Evolutionary conservation across 2,113 vertebrate genomes (phyloP).

Genomic region (Salvelinus alpinus): DNA sequence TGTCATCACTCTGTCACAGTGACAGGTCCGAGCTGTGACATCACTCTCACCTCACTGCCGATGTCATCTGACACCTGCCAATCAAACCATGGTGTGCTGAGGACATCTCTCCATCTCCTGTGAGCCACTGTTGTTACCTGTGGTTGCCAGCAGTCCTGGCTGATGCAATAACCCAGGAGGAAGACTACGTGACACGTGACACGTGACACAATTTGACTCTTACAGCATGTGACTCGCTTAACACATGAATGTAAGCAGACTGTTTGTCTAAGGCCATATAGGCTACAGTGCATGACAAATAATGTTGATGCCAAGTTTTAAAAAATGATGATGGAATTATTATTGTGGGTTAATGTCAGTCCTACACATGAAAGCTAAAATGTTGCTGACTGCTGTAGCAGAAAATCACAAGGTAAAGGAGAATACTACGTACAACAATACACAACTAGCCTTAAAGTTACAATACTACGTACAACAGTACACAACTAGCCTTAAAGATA

Average conservation of each 20-base stretch:
- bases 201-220: background rate
- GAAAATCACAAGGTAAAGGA: background rate
- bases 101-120: background rate
- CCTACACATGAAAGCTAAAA: background rate
- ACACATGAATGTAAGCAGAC: background rate
- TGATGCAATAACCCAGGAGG: background rate
- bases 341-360: background rate
- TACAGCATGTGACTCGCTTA: background rate
- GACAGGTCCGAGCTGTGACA: slow-evolving; percentile 1
- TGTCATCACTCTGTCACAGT: background rate
- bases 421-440: background rate
- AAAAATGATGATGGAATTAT: background rate
- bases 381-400: background rate
- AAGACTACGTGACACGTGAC: background rate
- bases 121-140: background rate
- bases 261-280: background rate
- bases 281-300: background rate
- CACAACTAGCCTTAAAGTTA: background rate
- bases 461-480: background rate
- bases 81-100: background rate
- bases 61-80: slow-evolving; percentile 14
- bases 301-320: background rate
- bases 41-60: background rate
- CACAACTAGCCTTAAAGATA: background rate
- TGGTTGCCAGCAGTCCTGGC: background rate